Evolutionary conservation across 1,140 invertebrate species (phyloP), one percentile per base, ranked within the genome.

Genomic region (Dendrolimus punctatus): DNA sequence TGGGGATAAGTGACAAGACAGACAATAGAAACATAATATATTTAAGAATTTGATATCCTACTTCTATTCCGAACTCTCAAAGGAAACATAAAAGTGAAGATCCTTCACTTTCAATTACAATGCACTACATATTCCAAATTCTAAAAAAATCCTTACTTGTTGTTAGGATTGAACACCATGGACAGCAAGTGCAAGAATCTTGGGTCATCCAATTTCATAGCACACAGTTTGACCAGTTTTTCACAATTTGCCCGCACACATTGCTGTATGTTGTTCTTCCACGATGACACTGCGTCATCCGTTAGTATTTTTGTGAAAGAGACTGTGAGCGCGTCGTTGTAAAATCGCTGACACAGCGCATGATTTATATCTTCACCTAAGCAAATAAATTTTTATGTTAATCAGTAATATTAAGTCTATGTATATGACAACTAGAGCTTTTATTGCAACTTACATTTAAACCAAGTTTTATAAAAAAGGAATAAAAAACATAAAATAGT

Each of bases 291-390:
- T 47, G 97, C 97, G 81, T 99, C 97, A 88, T 99, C 97, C n/a
- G 97, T 98, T 67, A 99, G 90, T 77, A 99, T 98, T 89, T 99
- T 98, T 9, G 95, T 97, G 87, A 99, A 99, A 46, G 97, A 98
- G 61, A 97, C 93, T 58, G 95, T 97, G 46, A 99, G 89, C 10
- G 96, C 96, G 84, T 99, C 97, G 67, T 95, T 92, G 88, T 97
- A 98, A 90, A 99, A 99, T 68, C 96, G 90, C 78, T 98, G 96
- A 85, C 97, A 99, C 53, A 94, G 91, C 88, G 96, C 93, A 80
- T 95, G 95, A 75, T 94, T 92, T 57, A 92, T 91, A 90, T 99
- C 98, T 77, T 95, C 88, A 79, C 94, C 95, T 96, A 66, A n/a
- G 41, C 23, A 56, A 63, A 55, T 65, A 48, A 58, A 49, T 55